Evolutionary conservation across 2,888 invertebrate genomes (phyloP).

Genomic region (Ethmia dodecea): DNA sequence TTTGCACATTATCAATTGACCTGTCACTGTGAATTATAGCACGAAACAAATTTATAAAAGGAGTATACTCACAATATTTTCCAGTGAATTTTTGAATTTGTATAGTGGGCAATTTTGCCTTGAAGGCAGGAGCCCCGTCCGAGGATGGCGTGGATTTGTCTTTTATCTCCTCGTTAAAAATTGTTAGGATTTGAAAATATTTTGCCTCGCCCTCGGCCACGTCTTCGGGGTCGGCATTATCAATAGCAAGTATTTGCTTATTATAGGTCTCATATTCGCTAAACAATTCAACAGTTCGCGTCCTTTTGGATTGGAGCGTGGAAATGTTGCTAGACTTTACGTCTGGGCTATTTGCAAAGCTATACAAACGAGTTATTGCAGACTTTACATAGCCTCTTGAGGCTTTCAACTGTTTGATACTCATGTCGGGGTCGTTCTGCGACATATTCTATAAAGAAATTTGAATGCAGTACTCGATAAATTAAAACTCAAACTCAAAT

Average conservation of each 20-base stretch:
- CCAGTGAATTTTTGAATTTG: constrained; percentile 2
- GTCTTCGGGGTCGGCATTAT: constrained; percentile 1
- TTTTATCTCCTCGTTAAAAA: not conserved
- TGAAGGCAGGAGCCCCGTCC: not conserved
- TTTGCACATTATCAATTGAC: not conserved
- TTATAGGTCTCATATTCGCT: constrained; percentile 2
- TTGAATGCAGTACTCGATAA: not conserved
- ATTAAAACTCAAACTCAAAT: not conserved
- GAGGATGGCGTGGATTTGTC: not conserved
- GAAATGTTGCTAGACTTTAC: not conserved
- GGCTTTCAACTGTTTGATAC: constrained; percentile 1
- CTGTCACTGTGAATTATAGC: constrained; percentile 1
- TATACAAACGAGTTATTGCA: not conserved
- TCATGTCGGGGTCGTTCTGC: not conserved
- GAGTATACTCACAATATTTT: not conserved
- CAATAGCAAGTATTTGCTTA: constrained; percentile 2
- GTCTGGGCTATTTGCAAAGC: not conserved
- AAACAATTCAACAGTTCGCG: constrained; percentile 2
- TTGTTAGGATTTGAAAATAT: constrained; percentile 2
- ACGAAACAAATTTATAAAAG: constrained; percentile 1
- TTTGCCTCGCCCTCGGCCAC: constrained; percentile 1
- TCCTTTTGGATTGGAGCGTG: constrained; percentile 1
- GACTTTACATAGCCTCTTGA: constrained; percentile 1
- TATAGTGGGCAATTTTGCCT: constrained; percentile 1
- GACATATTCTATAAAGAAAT: not conserved